Evolutionary conservation across 1,140 invertebrate species (phyloP).

Genomic region (Monochamus saltuarius): DNA sequence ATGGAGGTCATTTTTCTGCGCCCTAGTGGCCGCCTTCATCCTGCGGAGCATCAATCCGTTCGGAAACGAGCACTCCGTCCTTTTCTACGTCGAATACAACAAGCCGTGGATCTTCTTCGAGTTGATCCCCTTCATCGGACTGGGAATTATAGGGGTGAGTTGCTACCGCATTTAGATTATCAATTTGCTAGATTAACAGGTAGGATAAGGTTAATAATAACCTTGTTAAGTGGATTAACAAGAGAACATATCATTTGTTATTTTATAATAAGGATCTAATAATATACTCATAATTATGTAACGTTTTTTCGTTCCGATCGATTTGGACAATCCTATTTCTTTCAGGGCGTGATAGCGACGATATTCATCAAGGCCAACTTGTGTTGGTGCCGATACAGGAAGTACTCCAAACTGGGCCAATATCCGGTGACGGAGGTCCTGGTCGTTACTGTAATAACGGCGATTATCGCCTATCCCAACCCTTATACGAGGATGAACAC

Average conservation of each 20-base stretch:
- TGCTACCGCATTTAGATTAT: not conserved
- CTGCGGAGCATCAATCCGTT: conserved; percentile 97
- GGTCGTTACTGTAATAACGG: conserved; percentile 88
- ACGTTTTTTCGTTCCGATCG: not conserved
- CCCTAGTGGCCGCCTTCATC: conserved; percentile 96
- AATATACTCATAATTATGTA: too few species aligned
- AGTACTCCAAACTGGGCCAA: conserved; percentile 91
- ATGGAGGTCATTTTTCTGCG: conserved; percentile 99
- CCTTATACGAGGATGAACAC: conserved; percentile 97
- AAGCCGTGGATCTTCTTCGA: conserved; percentile 99
- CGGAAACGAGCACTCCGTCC: conserved; percentile 97
- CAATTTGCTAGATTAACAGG: not conserved
- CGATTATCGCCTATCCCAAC: conserved; percentile 94
- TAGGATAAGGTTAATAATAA: not conserved
- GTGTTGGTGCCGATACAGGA: conserved; percentile 93
- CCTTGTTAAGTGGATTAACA: not conserved
- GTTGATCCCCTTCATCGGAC: conserved; percentile 91
- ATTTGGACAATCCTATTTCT: conserved; percentile 23
- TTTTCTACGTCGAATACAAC: conserved; percentile 98
- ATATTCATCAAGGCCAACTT: conserved; percentile 97
- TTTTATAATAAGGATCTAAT: too few species aligned
- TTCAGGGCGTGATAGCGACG: conserved; percentile 91
- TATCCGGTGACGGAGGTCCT: conserved; percentile 98
- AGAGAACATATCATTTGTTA: too few species aligned
- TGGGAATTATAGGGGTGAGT: conserved; percentile 96